phyloP scores from a whole-genome alignment of 2,797 vertebrate genomes.

The Graptemys geographica region DNA sequence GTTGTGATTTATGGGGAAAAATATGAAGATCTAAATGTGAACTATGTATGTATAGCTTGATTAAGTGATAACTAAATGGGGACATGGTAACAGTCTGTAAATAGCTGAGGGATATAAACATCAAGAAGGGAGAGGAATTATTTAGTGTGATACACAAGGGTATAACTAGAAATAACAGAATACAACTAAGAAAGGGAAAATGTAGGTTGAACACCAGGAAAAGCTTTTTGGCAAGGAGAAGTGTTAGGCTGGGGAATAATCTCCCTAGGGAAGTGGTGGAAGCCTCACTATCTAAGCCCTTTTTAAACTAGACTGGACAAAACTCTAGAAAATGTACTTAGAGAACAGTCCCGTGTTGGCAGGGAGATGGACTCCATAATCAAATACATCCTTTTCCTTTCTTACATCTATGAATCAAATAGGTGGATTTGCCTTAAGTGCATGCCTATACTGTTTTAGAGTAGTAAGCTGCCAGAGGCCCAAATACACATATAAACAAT shows the following conservation, averaged over 20 bases:
- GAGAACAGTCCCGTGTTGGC: background rate
- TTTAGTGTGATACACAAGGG: background rate
- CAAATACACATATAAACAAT: constrained; percentile 15
- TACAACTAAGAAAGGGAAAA: background rate
- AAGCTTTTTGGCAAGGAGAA: background rate
- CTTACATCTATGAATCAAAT: background rate
- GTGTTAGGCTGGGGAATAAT: background rate
- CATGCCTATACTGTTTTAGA: background rate
- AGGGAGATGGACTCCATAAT: background rate
- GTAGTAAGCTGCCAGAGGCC: constrained; percentile 2
- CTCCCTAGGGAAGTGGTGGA: background rate
- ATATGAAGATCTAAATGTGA: background rate
- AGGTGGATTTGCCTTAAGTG: background rate
- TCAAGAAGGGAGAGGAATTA: background rate
- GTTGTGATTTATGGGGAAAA: background rate
- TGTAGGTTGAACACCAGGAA: background rate
- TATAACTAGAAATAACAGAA: background rate
- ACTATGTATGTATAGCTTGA: background rate
- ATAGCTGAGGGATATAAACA: background rate
- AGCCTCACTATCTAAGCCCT: background rate
- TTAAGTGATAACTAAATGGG: background rate
- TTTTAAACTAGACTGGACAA: background rate
- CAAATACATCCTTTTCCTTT: background rate
- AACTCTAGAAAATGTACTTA: background rate
- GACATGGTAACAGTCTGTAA: background rate